Base-by-base conservation (phyloP, 2,113 vertebrate species). In the Kryptolebias marmoratus region DNA sequence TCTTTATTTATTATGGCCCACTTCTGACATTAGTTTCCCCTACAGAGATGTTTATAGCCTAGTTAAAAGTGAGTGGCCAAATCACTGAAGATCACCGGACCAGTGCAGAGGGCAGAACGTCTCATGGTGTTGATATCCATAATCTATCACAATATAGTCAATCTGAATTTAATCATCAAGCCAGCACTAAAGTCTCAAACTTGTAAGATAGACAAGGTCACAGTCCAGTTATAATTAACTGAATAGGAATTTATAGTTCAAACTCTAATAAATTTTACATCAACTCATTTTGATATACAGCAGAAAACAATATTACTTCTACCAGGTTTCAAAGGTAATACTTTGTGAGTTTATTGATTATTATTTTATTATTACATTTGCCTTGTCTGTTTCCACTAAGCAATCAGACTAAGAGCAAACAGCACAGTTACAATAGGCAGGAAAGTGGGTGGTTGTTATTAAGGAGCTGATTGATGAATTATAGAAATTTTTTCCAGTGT, bases 111-210 rank as follows among this genome's bases (percentile, higher is more conserved):
- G 39, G 36, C 39, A 42, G 39, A 5, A 9, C 5, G 36, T 7
- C 36, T 36, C 36, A 36, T 10, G 10, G 39, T 42, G 79, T 75
- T 61, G 61, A 52, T 54, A 73, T 80, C 68, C 63, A 77, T 67
- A 68, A 90, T 81, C 82, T 67, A 88, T 89, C 79, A 80, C 80
- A 84, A 90, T 83, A 77, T 62, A 84, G 52, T 77, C 88, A 80
- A 87, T 92, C 81, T 87, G 70, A 71, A 91, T 91, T 85, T 73
- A 89, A 88, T 93, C 91, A 92, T 86, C 54, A 68, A 73, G 72
- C 57, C 54, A 68, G 65, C 68, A 72, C 59, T 63, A 88, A 84
- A 87, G 68, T 71, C 62, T 77, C 42, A 36, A 50, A 57, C 67
- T 73, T 45, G 62, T 56, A 86, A 83, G 77, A 90, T 60, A 64